A percentile compares a stretch with the other conserved stretches of the same genome.
phyloP scores from a whole-genome alignment of 2,113 vertebrate species.

The Pitta sordida region DNA sequence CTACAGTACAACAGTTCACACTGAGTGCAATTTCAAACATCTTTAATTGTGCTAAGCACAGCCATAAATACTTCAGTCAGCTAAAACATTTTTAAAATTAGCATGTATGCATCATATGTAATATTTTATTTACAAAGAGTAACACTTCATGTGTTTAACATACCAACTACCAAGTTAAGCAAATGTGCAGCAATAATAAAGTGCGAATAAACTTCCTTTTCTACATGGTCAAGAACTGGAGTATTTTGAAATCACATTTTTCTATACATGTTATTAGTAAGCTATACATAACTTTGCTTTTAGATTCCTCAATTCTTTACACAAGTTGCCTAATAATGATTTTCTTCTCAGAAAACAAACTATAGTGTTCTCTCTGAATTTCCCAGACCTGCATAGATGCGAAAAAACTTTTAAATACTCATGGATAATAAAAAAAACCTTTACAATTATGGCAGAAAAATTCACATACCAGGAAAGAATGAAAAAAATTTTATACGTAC shows the following conservation, averaged over 20 bases:
- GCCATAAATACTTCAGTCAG: constrained; percentile 2
- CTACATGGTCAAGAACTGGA: neutral
- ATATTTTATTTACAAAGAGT: neutral
- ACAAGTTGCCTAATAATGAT: neutral
- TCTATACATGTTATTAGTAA: neutral
- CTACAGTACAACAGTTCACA: constrained; percentile 9
- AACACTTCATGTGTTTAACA: neutral
- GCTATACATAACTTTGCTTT: neutral
- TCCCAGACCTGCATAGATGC: neutral
- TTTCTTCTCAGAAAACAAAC: neutral
- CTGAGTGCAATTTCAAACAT: neutral
- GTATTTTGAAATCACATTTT: neutral
- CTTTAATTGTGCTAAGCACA: neutral
- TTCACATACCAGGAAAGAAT: neutral
- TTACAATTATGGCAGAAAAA: neutral
- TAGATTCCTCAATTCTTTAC: neutral
- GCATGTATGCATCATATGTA: neutral
- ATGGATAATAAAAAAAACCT: neutral
- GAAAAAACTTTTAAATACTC: neutral
- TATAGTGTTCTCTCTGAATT: neutral
- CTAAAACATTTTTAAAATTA: neutral
- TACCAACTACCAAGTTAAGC: neutral
- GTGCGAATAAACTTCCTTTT: neutral
- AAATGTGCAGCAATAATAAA: neutral
- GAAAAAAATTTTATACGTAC: neutral